Conservation (phyloP, 2,113 vertebrate species). For the Oncorhynchus nerka region DNA sequence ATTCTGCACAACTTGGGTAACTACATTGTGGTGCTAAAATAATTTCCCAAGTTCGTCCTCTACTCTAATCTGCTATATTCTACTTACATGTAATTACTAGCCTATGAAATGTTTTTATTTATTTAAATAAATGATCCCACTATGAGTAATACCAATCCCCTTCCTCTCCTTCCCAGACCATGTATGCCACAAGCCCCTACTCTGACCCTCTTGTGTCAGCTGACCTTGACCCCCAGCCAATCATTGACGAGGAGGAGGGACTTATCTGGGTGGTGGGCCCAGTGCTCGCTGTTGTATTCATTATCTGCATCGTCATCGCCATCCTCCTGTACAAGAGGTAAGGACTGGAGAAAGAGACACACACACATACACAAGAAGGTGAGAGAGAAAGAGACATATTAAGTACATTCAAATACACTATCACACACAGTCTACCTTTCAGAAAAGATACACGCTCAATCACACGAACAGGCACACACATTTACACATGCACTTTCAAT, state of each 20-base stretch:
- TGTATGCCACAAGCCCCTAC: conserved; percentile 97
- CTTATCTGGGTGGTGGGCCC: conserved; percentile 98
- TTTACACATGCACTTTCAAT: conserved; percentile 15
- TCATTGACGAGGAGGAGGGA: conserved; percentile 97
- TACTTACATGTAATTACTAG: no score
- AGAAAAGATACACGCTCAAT: conserved; percentile 28
- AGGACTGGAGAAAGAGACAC: conserved; percentile 37
- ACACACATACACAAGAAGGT: conserved; percentile 75
- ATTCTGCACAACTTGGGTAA: no score
- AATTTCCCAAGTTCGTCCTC: no score
- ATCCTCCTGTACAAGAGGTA: conserved; percentile 99
- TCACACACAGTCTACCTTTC: conserved; percentile 25
- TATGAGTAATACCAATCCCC: neutral
- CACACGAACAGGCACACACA: conserved; percentile 32
- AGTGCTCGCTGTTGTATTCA: conserved; percentile 97
- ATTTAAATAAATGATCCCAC: no score
- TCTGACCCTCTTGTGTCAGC: conserved; percentile 95
- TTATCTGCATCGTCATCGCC: conserved; percentile 99
- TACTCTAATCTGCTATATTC: no score
- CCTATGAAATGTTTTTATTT: no score
- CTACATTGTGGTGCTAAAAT: no score
- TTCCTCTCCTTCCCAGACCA: conserved; percentile 74
- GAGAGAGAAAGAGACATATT: conserved; percentile 7
- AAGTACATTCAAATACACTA: conserved; percentile 13
- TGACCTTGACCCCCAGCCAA: conserved; percentile 92